Conservation (phyloP, 2,888 invertebrate genomes). For the Orchesella flavescens region DNA sequence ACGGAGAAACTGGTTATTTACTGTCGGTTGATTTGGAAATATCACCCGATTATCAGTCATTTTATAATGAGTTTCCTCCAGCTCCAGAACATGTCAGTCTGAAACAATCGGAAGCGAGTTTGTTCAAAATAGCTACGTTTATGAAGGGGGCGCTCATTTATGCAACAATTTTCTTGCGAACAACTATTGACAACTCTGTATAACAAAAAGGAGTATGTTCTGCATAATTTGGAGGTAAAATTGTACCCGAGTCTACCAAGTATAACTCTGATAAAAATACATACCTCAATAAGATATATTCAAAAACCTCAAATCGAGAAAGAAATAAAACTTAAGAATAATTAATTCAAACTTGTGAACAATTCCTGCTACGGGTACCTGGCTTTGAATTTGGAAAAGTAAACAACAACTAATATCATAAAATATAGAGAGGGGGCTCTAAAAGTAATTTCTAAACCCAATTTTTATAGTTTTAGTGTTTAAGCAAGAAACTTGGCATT, state of each 20-base stretch:
- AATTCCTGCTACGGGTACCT: conserved; percentile 8
- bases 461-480: neutral
- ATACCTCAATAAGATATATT: neutral
- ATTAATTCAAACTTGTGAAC: neutral
- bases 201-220: conserved; percentile 1
- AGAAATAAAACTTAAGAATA: neutral
- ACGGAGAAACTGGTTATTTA: conserved; percentile 21
- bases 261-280: neutral
- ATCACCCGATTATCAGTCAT: neutral
- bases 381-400: neutral
- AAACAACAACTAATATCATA: neutral
- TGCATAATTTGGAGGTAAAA: conserved; percentile 18
- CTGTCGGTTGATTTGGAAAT: neutral
- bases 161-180: neutral
- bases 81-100: conserved; percentile 5
- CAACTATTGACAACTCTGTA: conserved; percentile 7
- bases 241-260: conserved; percentile 2
- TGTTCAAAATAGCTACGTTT: neutral
- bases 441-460: neutral
- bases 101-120: neutral
- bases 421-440: neutral
- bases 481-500: neutral
- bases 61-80: neutral
- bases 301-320: neutral
- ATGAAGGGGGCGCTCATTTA: neutral